Base-by-base conservation (phyloP, 1,140 invertebrate genomes). In the Protaetia brevitarsis region DNA sequence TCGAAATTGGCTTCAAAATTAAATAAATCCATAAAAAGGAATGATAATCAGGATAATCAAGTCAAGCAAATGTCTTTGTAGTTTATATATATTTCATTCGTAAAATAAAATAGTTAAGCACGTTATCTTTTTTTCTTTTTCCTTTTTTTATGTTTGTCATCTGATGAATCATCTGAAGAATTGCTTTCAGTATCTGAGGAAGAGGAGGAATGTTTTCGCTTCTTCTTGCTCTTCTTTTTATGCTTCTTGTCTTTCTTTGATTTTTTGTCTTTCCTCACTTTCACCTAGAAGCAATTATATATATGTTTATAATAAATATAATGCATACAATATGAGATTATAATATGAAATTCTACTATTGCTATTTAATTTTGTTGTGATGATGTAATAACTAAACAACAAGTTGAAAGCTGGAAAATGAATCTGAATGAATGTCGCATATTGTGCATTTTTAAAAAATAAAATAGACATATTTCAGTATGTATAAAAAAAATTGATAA, bases 191-290 rank as follows among this genome's bases (percentile, higher is more conserved):
- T 13, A 19, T 34, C 37, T 31, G 29, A 58, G n/a, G n/a, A n/a
- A 64, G 19, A 45, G 8, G 34, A 45, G 16, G 37, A 45, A 1
- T 19, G 2, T 19, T 45, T 64, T 16, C 56, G 26, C 51, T 41
- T 64, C 10, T 51, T 60, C 36, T 61, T 65, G 8, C 13, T 60
- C 29, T 62, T 56, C 31, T 59, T 68, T 36, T 66, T 60, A 28
- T 68, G 21, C 3, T 64, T 66, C 36, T 66, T 59, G 4, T 66
- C 29, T 29, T 65, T 68, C 16, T 77, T 76, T 66, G 80, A 78
- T 26, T 74, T 65, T 21, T 65, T 64, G 19, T 65, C 63, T 36
- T 61, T 68, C 28, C 28, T 67, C 8, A 37, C 13, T 63, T 56
- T 63, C 16, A 56, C 45, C 36, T 63, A 3, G 6, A 61, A 28